phyloP scores from a whole-genome alignment of 30 jellyfish, hydroid and myxozoan species.

The Rhopilema esculentum region DNA sequence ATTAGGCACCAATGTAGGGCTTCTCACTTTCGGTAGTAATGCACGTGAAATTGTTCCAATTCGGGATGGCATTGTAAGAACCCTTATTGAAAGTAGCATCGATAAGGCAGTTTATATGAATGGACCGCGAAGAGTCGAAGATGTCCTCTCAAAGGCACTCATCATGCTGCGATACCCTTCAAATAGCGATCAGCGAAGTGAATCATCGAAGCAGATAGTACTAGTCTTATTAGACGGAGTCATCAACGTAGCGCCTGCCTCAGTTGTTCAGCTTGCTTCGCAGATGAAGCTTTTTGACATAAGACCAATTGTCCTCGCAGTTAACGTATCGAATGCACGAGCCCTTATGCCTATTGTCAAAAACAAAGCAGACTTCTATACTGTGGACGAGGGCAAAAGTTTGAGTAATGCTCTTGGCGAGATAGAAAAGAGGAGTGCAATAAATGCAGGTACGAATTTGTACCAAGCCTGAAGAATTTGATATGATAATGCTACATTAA shows the following conservation, averaged over 20 bases:
- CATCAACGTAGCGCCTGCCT: background rate
- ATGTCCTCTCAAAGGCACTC: background rate
- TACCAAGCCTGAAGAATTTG: too few species aligned
- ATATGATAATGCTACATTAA: too few species aligned
- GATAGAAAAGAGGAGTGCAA: conserved; percentile 41
- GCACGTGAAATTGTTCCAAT: conserved; percentile 10
- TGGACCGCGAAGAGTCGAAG: conserved; percentile 43
- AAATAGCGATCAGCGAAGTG: background rate
- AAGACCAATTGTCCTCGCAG: conserved; percentile 33
- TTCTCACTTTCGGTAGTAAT: conserved; percentile 23
- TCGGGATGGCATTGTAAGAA: conserved; percentile 1
- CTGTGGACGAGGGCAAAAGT: background rate
- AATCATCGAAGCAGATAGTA: conserved; percentile 14
- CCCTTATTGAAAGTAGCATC: background rate
- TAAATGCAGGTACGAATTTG: conserved; percentile 31
- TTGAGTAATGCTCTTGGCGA: conserved; percentile 9
- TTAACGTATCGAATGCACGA: background rate
- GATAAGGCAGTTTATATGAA: background rate
- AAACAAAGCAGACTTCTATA: conserved; percentile 1
- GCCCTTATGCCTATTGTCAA: background rate
- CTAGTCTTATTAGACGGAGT: conserved; percentile 18
- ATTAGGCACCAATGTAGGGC: conserved; percentile 23
- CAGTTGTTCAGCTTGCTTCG: background rate
- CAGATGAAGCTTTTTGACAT: background rate
- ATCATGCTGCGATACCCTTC: conserved; percentile 1